Evolutionary conservation across 35 echinoderm and acorn worm genomes (phyloP).

Genomic region (Apostichopus japonicus): DNA sequence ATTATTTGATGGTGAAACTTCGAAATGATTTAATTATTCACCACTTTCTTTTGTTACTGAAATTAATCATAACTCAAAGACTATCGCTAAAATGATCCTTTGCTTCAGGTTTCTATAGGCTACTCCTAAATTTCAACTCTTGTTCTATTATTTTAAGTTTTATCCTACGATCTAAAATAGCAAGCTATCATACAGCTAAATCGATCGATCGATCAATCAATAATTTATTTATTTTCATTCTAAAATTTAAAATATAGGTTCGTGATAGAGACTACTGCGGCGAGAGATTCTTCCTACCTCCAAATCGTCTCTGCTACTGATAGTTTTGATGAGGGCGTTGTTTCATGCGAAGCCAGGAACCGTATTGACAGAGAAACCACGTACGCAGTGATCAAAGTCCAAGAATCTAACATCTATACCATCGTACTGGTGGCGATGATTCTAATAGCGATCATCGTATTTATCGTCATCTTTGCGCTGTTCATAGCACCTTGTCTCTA

Average conservation of each 20-base stretch:
- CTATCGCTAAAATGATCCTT: too few relatives aligned
- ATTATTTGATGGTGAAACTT: too few relatives aligned
- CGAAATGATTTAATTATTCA: too few relatives aligned
- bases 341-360: conserved; percentile 81
- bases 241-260: conserved; percentile 55
- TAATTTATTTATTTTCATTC: conserved; percentile 8
- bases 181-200: too few relatives aligned
- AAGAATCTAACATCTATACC: conserved; percentile 79
- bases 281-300: conserved; percentile 63
- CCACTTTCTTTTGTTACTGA: too few relatives aligned
- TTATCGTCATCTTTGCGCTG: conserved; percentile 64
- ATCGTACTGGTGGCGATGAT: conserved; percentile 75
- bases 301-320: conserved; percentile 75
- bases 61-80: too few relatives aligned
- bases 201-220: too few relatives aligned
- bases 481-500: conserved; percentile 71
- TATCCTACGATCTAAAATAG: too few relatives aligned
- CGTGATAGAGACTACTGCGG: conserved; percentile 69
- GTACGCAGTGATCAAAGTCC: conserved; percentile 60
- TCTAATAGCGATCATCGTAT: conserved; percentile 71
- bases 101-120: too few relatives aligned
- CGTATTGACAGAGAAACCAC: conserved; percentile 63
- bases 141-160: too few relatives aligned
- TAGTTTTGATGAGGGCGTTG: conserved; percentile 82
- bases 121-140: too few relatives aligned